These are phyloP conservation scores for Carettochelys insculpta DNA, from an alignment of 2,113 vertebrate species.

Conservation along the genomic window DNA sequence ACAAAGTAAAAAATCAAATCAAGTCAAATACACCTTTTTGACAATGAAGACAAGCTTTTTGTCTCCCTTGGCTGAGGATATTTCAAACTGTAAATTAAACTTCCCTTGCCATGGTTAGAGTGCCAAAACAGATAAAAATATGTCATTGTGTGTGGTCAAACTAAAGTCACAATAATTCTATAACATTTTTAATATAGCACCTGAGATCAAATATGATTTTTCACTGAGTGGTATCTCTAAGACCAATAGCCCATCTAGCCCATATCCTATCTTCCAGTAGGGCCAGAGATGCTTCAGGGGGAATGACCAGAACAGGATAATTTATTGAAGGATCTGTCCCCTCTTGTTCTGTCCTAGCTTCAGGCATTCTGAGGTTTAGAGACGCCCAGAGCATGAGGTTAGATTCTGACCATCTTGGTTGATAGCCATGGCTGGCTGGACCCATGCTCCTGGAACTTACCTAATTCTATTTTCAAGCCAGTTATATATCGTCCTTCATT, in stretches of 20 bases:
- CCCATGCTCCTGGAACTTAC: not conserved
- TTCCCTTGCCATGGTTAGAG: not conserved
- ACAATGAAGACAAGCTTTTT: accelerated
- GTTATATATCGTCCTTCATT: too few relatives aligned
- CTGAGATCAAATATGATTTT: not conserved
- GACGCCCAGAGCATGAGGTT: not conserved
- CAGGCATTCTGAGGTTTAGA: not conserved
- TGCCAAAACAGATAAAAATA: not conserved
- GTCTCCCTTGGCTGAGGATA: not conserved
- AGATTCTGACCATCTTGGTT: not conserved
- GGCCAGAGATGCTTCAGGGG: not conserved
- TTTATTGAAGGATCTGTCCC: not conserved
- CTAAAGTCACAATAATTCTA: not conserved
- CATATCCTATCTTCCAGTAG: not conserved
- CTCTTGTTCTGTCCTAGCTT: not conserved
- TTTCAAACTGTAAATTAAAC: accelerated
- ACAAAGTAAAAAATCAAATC: too few relatives aligned
- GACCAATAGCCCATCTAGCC: not conserved
- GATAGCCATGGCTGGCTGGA: not conserved
- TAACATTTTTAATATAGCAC: not conserved
- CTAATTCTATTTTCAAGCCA: not conserved
- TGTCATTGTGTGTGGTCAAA: not conserved
- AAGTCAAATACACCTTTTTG: too few relatives aligned
- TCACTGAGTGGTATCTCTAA: not conserved
- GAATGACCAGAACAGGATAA: not conserved